Evolutionary conservation across 2,797 vertebrate species (phyloP).

Genomic region (Tragelaphus eurycerus): DNA sequence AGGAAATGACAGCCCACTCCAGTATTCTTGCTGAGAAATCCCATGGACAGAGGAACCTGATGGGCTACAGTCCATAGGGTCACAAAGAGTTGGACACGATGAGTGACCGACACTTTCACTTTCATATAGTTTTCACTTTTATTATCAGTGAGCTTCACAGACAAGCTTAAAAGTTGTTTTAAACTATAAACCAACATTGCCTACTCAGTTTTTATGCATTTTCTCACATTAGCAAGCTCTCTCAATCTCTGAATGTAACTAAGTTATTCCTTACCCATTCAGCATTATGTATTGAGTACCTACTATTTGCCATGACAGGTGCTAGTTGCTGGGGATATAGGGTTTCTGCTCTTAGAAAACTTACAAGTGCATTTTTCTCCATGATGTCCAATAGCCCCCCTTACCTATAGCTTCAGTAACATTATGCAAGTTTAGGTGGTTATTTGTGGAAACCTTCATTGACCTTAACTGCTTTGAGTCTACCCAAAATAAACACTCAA

Average conservation of each 20-base stretch:
- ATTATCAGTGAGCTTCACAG: background rate
- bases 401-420: background rate
- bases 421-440: background rate
- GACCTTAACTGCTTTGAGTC: background rate
- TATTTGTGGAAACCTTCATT: background rate
- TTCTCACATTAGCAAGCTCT: background rate
- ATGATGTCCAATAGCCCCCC: background rate
- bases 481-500: constrained; percentile 3
- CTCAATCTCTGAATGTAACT: background rate
- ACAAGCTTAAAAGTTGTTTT: background rate
- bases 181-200: background rate
- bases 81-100: background rate
- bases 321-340: background rate
- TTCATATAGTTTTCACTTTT: background rate
- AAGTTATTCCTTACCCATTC: background rate
- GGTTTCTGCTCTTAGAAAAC: background rate
- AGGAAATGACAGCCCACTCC: background rate
- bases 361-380: background rate
- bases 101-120: background rate
- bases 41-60: background rate
- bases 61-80: background rate
- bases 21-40: background rate
- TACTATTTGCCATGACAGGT: background rate
- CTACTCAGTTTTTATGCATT: background rate
- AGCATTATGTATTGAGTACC: background rate